These are phyloP conservation scores for Teinopalpus imperialis DNA, from an alignment of 2,888 invertebrate species.

Conservation along the genomic window DNA sequence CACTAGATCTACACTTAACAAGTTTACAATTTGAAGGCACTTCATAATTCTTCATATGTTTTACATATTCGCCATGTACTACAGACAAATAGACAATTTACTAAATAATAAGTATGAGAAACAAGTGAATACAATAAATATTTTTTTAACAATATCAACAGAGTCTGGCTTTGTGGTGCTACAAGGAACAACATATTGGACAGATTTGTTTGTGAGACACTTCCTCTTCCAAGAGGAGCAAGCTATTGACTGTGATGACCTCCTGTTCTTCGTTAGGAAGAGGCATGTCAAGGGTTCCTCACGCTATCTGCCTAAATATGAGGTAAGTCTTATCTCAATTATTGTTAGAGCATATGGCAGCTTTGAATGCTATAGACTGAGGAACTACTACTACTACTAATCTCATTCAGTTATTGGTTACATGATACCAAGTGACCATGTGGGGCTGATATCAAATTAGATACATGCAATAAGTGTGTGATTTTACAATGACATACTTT, in stretches of 20 bases:
- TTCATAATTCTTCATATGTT: constrained; percentile 36
- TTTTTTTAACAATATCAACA: constrained; percentile 51
- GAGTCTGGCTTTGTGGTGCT: constrained; percentile 96
- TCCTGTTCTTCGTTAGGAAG: constrained; percentile 97
- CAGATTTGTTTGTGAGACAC: constrained; percentile 95
- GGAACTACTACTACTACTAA: no score
- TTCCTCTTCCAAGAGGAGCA: constrained; percentile 95
- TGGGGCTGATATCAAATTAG: no score
- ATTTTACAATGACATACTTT: no score
- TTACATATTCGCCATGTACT: not conserved
- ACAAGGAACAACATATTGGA: constrained; percentile 97
- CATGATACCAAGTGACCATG: no score
- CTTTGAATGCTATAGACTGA: no score
- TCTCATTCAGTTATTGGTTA: no score
- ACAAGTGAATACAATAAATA: constrained; percentile 10
- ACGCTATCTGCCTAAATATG: constrained; percentile 93
- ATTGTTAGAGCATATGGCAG: not conserved
- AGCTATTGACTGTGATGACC: constrained; percentile 95
- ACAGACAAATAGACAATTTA: constrained; percentile 9
- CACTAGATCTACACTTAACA: constrained; percentile 18
- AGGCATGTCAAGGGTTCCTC: constrained; percentile 94
- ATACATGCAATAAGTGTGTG: no score
- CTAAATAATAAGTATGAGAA: constrained; percentile 12
- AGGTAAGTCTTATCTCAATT: constrained; percentile 77
- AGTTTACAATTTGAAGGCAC: constrained; percentile 41